These are phyloP conservation scores for Dimorphilus gyrociliatus DNA, from an alignment of 2,888 invertebrate genomes.

Conservation along the genomic window DNA sequence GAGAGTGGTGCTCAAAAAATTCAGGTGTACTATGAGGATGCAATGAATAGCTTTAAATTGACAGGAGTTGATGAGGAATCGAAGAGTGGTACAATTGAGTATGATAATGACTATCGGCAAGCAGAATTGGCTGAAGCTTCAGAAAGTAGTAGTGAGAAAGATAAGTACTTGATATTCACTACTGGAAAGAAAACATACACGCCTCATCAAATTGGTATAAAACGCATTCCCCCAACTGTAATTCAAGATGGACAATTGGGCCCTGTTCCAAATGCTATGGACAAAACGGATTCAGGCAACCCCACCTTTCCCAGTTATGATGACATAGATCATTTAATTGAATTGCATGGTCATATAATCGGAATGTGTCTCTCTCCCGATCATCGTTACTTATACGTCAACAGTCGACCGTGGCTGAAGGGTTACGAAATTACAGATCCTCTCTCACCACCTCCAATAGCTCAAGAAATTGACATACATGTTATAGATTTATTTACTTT, in stretches of 20 bases:
- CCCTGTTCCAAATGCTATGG: no score
- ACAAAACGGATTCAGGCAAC: no score
- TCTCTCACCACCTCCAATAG: slow-evolving; percentile 62
- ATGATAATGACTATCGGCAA: slow-evolving; percentile 5
- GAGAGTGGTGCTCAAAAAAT: slow-evolving; percentile 5
- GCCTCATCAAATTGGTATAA: slow-evolving; percentile 59
- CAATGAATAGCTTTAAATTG: slow-evolving; percentile 11
- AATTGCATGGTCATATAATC: slow-evolving; percentile 67
- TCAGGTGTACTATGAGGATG: slow-evolving; percentile 15
- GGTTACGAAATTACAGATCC: slow-evolving; percentile 58
- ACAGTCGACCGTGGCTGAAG: slow-evolving; percentile 63
- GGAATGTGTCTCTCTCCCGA: slow-evolving; percentile 72
- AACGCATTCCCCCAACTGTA: slow-evolving; percentile 45
- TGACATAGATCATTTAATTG: slow-evolving; percentile 59
- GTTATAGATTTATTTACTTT: slow-evolving; percentile 63
- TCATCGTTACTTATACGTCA: slow-evolving; percentile 63
- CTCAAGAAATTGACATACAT: slow-evolving; percentile 69
- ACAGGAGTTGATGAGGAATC: slow-evolving; percentile 13
- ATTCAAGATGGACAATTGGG: no score
- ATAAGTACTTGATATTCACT: slow-evolving; percentile 62
- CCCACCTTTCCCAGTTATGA: no score
- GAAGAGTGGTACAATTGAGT: slow-evolving; percentile 11
- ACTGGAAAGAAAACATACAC: slow-evolving; percentile 66
- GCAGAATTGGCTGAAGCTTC: no score
- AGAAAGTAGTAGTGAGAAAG: slow-evolving; percentile 13